Conservation (phyloP, 2,113 vertebrate species). For the Pitta sordida region DNA sequence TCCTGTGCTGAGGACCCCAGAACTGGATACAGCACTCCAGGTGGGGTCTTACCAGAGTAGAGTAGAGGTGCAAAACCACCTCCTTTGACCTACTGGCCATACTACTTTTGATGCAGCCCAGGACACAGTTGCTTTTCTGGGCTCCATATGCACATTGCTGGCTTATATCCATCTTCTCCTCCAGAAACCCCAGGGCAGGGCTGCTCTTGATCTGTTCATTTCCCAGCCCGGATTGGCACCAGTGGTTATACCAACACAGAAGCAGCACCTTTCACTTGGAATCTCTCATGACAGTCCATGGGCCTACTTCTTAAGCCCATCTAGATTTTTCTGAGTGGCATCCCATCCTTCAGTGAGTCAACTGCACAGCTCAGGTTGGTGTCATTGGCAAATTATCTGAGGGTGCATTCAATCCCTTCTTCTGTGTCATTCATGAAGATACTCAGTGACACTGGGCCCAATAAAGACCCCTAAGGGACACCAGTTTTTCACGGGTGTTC, state of each 20-base stretch:
- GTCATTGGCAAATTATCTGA: too few species aligned
- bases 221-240: background rate
- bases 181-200: background rate
- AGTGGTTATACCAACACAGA: background rate
- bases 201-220: accelerated
- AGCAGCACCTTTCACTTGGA: background rate
- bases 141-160: too few species aligned
- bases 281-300: background rate
- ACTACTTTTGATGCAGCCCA: too few species aligned
- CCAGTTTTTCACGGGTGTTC: too few species aligned
- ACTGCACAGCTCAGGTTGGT: background rate
- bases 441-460: background rate
- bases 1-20: too few species aligned
- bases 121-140: too few species aligned
- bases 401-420: background rate
- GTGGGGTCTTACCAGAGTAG: too few species aligned
- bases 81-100: too few species aligned
- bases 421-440: background rate
- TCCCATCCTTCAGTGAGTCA: background rate
- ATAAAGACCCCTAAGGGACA: background rate
- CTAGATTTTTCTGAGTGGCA: background rate
- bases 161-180: background rate
- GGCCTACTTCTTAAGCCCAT: background rate
- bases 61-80: too few species aligned
- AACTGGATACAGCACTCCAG: too few species aligned